Conservation (phyloP, 30 jellyfish, hydroid and myxozoan genomes). For the Hydractinia echinata region DNA sequence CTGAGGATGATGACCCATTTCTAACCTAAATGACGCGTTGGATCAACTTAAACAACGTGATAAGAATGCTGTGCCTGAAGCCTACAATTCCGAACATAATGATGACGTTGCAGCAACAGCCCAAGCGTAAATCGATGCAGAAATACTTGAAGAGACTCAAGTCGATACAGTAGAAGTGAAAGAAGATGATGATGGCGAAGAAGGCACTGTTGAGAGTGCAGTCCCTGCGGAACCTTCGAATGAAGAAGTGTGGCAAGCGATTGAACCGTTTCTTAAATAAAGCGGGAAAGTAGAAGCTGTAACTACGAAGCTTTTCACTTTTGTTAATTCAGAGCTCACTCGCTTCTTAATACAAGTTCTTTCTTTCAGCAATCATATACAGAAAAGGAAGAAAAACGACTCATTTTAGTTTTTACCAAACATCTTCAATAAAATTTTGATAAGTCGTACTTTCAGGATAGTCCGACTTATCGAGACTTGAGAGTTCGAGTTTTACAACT, state of each 20-base stretch:
- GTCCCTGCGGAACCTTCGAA: slow-evolving; percentile 12
- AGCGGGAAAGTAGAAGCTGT: slow-evolving; percentile 1
- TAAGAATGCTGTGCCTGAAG: no score
- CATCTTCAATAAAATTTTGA: not conserved
- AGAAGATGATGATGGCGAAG: slow-evolving; percentile 2
- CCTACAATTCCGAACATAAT: no score
- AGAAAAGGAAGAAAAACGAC: not conserved
- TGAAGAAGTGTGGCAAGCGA: slow-evolving; percentile 1
- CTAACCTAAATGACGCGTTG: not conserved
- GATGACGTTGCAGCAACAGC: slow-evolving; percentile 12
- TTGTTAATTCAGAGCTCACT: slow-evolving; percentile 1
- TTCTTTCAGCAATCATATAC: not conserved
- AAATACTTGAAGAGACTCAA: not conserved
- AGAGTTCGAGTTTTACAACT: no score
- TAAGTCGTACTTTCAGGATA: not conserved
- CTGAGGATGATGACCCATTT: slow-evolving; percentile 4
- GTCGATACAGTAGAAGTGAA: slow-evolving; percentile 6
- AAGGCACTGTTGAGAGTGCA: slow-evolving; percentile 1
- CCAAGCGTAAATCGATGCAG: slow-evolving; percentile 9
- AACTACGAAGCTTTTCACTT: not conserved
- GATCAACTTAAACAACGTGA: slow-evolving; percentile 7
- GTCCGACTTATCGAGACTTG: slow-evolving; percentile 10
- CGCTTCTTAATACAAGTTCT: not conserved
- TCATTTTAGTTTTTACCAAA: slow-evolving; percentile 1
- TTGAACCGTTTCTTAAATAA: not conserved